Percentiles rank a stretch among this genome's conserved stretches.
These are phyloP conservation scores for Eilema griseolum DNA, from an alignment of 2,888 invertebrate genomes.

Conservation along the genomic window DNA sequence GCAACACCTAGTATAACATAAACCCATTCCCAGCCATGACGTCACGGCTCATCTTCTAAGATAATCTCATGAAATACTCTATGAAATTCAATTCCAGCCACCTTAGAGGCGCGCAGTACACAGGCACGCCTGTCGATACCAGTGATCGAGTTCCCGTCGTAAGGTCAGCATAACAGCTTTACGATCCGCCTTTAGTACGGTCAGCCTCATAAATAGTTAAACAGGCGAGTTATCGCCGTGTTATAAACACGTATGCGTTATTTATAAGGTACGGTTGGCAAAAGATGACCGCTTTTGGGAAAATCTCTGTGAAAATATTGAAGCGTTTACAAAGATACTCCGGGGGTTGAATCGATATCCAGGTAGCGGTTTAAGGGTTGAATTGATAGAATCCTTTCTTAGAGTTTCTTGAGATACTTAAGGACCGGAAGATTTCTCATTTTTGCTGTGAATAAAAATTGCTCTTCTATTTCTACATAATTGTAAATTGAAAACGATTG, in stretches of 20 bases:
- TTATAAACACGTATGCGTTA: slow-evolving; percentile 29
- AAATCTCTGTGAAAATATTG: slow-evolving; percentile 5
- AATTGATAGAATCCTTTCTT: not conserved
- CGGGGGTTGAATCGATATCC: not conserved
- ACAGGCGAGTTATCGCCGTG: slow-evolving; percentile 33
- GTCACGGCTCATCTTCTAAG: not conserved
- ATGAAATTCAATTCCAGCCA: not conserved
- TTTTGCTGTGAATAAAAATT: no score
- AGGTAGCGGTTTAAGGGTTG: slow-evolving; percentile 3
- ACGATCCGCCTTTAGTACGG: slow-evolving; percentile 45
- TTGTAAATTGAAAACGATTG: no score
- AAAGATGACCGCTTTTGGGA: slow-evolving; percentile 3
- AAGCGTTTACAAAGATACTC: not conserved
- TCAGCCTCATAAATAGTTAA: slow-evolving; percentile 47
- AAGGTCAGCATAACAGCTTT: slow-evolving; percentile 46
- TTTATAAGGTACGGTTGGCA: slow-evolving; percentile 10
- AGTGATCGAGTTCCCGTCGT: slow-evolving; percentile 13
- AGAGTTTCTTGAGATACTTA: not conserved
- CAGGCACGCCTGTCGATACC: slow-evolving; percentile 6
- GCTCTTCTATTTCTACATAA: no score
- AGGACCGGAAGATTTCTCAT: not conserved
- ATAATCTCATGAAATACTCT: not conserved
- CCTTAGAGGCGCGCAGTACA: not conserved
- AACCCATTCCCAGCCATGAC: no score
- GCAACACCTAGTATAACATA: no score